Percentiles rank a stretch among this genome's conserved stretches.
Conservation (phyloP, 2,797 vertebrate species). For the Acrossocheilus wenchowensis region DNA sequence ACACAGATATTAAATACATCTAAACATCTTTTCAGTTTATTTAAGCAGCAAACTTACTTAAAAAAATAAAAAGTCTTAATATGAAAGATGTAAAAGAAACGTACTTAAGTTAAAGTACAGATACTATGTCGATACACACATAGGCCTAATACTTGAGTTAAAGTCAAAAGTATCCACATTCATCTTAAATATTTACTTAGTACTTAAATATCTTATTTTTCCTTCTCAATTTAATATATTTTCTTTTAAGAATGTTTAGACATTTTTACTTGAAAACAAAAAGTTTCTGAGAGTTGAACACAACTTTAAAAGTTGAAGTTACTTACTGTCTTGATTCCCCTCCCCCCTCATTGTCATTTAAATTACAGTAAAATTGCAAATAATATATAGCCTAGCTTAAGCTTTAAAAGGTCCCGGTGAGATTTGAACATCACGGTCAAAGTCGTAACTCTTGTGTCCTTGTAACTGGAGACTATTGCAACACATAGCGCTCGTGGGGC, state of each 20-base stretch:
- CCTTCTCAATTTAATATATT: not conserved
- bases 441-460: constrained; percentile 8
- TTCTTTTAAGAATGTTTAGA: not conserved
- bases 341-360: not conserved
- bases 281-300: not conserved
- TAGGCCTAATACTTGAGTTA: not conserved
- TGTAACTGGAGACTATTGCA: constrained; percentile 27
- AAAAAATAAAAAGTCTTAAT: not conserved
- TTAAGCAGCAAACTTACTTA: not conserved
- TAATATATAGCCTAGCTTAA: not conserved
- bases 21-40: not conserved
- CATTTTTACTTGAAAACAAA: not conserved
- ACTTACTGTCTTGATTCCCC: not conserved
- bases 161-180: not conserved
- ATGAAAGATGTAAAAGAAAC: not conserved
- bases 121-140: not conserved
- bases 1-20: not conserved
- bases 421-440: constrained; percentile 19
- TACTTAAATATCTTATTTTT: not conserved
- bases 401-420: not conserved
- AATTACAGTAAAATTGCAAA: not conserved
- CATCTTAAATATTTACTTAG: not conserved
- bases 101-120: not conserved
- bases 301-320: not conserved
- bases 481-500: not conserved